Conservation (phyloP, 1,140 invertebrate species). For the Heliconius hewitsoni region DNA sequence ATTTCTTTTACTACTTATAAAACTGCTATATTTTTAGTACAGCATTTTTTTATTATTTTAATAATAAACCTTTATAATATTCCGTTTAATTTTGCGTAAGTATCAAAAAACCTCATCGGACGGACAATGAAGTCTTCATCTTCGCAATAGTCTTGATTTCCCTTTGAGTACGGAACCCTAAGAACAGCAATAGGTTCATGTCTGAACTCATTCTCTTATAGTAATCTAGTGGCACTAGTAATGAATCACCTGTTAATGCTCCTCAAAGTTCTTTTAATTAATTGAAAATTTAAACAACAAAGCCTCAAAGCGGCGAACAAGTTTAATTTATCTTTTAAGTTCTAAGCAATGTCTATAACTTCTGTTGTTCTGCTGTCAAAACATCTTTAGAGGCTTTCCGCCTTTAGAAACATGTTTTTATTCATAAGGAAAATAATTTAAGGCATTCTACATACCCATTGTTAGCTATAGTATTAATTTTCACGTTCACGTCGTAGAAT, state of each 20-base stretch:
- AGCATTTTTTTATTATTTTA: no score
- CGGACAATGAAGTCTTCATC: no score
- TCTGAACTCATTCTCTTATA: not conserved
- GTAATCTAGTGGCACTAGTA: not conserved
- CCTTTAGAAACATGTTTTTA: not conserved
- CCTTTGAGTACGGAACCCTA: no score
- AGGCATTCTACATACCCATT: not conserved
- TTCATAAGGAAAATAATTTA: not conserved
- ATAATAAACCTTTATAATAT: no score
- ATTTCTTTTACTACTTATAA: no score
- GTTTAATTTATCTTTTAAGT: conserved; percentile 27
- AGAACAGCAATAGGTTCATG: no score
- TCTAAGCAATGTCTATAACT: conserved; percentile 17
- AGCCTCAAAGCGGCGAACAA: conserved; percentile 23
- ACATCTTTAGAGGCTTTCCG: not conserved
- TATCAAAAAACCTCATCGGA: no score
- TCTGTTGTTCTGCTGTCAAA: not conserved
- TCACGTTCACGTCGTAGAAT: no score
- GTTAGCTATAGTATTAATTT: not conserved
- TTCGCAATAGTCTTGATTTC: no score
- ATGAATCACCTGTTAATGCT: not conserved
- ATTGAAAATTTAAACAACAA: conserved; percentile 25
- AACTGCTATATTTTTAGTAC: no score
- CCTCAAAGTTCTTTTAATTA: conserved; percentile 19
- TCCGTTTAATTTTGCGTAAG: no score